phyloP scores from a whole-genome alignment of 2,113 vertebrate genomes.

The Cromileptes altivelis region DNA sequence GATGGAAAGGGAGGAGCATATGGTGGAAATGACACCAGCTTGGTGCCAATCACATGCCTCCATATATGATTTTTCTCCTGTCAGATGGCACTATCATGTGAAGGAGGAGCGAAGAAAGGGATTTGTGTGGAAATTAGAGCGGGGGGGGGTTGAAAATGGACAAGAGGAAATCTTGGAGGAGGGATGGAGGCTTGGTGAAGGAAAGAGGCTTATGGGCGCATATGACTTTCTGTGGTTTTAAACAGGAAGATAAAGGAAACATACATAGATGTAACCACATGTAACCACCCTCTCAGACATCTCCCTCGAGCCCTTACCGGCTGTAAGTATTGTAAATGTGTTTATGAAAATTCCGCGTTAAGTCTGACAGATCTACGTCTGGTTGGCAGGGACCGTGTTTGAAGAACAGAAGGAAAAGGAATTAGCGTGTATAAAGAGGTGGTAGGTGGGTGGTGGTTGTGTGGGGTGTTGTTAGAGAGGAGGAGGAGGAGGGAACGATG shows the following conservation, averaged over 20 bases:
- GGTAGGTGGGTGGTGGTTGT: constrained; percentile 33
- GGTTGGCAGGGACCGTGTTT: constrained; percentile 47
- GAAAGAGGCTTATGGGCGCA: constrained; percentile 17
- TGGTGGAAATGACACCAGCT: constrained; percentile 75
- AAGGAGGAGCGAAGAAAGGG: constrained; percentile 3
- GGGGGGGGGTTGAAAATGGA: constrained; percentile 18
- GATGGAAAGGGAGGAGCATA: constrained; percentile 75
- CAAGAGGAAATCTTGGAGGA: constrained; percentile 20
- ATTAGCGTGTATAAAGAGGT: constrained; percentile 35
- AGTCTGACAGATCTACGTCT: constrained; percentile 44
- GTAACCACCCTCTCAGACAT: constrained; percentile 1
- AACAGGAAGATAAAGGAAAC: constrained; percentile 26
- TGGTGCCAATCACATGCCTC: constrained; percentile 71
- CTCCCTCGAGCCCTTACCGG: constrained; percentile 34
- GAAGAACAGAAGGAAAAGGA: constrained; percentile 50
- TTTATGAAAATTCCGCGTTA: constrained; percentile 48
- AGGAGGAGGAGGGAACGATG: constrained; percentile 32
- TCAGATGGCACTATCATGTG: constrained; percentile 27
- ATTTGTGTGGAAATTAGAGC: constrained; percentile 41
- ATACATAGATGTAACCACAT: constrained; percentile 5
- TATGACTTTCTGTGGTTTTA: constrained; percentile 6
- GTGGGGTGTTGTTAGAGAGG: constrained; percentile 40
- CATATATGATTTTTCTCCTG: constrained; percentile 22
- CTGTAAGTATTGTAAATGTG: constrained; percentile 57
- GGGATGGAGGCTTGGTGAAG: constrained; percentile 13